Evolutionary conservation across 2,888 invertebrate genomes (phyloP), one percentile per base, ranked within the genome.

Genomic region (Aspidiotus rigidus): DNA sequence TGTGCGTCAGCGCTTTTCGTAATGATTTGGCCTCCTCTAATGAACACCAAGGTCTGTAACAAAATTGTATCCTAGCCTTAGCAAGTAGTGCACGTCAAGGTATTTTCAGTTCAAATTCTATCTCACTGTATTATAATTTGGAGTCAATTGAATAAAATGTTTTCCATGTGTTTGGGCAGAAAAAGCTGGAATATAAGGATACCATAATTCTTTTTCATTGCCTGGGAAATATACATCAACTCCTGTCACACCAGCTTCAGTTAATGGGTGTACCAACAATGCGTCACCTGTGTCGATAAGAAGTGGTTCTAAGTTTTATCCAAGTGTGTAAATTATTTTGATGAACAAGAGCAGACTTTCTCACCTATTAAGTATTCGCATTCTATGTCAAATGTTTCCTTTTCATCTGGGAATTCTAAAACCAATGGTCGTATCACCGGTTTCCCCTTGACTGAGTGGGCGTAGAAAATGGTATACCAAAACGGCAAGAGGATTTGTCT

Each of bases 351-450:
- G 5, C 2, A 28, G 28, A 28, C 28, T 28, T 28, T 49, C 6
- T 49, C n/a, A 49, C 93, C 92, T 5, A 96, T 78, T 71, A 97
- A 77, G 73, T 89, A 84, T 74, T 91, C 82, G 75, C 90, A 86
- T 74, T 98, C 97, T 72, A 96, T 88, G 67, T 85, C 84, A 75
- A 87, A 90, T 0, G 88, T 84, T 10, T 86, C 83, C 13, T 84
- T 82, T 75, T 98, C 97, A 1, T 81, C 77, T 0, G 97, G 94
- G 79, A 89, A 99, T 74, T 94, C 88, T 66, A 90, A 86, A 85
- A 94, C 90, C 41, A 96, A 77, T 0, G 99, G 94, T 44, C 93
- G 81, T 81, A 97, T 91, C 0, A 96, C 90, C 0, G 98, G 97
- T 53, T 85, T 81, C 0, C 96, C 97, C 70, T 84, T 86, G 59